phyloP scores from a whole-genome alignment of 2,113 vertebrate species.

The Lamprotornis superbus region DNA sequence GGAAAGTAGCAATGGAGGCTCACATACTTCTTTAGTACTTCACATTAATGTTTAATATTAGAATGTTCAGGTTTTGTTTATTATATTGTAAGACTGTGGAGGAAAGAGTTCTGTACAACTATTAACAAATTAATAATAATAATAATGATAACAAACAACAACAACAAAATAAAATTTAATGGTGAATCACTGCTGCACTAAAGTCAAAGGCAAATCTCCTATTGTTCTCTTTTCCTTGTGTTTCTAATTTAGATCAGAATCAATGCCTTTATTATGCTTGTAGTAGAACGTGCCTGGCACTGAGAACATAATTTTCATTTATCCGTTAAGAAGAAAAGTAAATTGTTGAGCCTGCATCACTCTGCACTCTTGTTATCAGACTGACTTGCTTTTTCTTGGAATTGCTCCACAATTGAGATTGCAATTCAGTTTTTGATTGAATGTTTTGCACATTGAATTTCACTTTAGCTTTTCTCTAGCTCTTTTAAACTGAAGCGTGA shows the following conservation, averaged over 20 bases:
- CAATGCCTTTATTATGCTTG: slow-evolving; percentile 26
- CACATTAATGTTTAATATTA: neutral
- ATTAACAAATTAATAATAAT: neutral
- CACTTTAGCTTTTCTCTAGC: slow-evolving; percentile 46
- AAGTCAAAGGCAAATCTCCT: neutral
- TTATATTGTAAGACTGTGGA: neutral
- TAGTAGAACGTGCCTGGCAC: neutral
- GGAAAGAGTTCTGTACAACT: neutral
- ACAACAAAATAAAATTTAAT: neutral
- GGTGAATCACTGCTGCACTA: neutral
- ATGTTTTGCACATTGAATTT: slow-evolving; percentile 49
- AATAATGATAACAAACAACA: neutral
- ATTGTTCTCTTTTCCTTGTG: neutral
- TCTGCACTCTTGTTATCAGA: slow-evolving; percentile 14
- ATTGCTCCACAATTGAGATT: slow-evolving; percentile 34
- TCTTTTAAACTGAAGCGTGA: neutral
- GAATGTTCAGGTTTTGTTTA: neutral
- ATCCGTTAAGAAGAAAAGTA: neutral
- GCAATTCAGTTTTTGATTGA: slow-evolving; percentile 51
- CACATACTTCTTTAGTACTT: neutral
- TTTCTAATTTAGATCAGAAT: slow-evolving; percentile 13
- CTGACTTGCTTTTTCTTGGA: slow-evolving; percentile 44
- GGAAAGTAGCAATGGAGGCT: neutral
- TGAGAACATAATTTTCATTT: slow-evolving; percentile 35
- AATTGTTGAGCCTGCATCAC: neutral